phyloP scores from a whole-genome alignment of 2,888 invertebrate species.

The Invenusta paracnida region DNA sequence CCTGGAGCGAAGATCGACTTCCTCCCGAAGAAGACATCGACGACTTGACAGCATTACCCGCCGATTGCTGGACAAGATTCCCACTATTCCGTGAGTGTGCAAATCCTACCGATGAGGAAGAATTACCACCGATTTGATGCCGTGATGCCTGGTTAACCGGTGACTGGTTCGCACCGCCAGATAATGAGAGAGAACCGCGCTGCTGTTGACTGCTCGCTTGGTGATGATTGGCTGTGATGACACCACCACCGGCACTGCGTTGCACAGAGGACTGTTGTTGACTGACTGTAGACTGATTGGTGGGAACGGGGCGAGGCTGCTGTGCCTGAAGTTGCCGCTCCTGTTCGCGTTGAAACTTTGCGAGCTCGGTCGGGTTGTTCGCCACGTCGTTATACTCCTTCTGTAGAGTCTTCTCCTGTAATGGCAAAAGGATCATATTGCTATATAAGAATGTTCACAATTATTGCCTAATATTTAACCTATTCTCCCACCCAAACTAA shows the following conservation, averaged over 20 bases:
- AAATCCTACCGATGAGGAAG: not conserved
- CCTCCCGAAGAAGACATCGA: not conserved
- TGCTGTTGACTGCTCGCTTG: not conserved
- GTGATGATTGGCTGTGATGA: not conserved
- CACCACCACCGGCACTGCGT: not conserved
- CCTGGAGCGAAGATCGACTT: not conserved
- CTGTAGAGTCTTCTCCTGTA: constrained; percentile 27
- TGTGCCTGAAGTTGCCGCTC: constrained; percentile 7
- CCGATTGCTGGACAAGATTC: not conserved
- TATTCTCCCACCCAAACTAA: no score
- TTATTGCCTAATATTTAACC: no score
- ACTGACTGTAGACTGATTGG: not conserved
- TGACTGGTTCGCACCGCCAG: not conserved
- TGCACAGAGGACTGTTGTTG: not conserved
- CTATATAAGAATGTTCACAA: no score
- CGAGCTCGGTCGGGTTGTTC: constrained; percentile 31
- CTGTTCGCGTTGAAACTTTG: constrained; percentile 28
- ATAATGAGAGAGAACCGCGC: not conserved
- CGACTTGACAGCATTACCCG: not conserved
- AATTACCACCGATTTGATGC: no score
- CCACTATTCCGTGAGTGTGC: not conserved
- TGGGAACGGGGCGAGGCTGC: not conserved
- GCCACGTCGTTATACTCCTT: constrained; percentile 33
- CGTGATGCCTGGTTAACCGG: no score
- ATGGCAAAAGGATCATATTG: no score